A percentile compares a stretch with the other conserved stretches of the same genome.
Conservation (phyloP, 2,797 vertebrate genomes). For the Pagetopsis macropterus region DNA sequence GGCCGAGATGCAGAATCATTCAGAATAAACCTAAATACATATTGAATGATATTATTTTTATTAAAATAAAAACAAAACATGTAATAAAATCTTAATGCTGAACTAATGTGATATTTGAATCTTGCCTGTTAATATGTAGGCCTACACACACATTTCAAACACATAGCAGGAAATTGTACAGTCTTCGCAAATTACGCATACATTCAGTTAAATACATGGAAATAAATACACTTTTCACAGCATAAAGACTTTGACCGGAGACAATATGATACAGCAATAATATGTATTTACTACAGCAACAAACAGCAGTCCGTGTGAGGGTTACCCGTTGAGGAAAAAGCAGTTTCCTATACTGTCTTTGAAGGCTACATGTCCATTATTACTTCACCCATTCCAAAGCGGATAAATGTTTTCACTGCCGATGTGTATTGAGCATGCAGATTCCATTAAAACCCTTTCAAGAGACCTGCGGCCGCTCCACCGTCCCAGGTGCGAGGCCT, state of each 20-base stretch:
- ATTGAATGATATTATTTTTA: background rate
- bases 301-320: background rate
- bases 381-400: slow-evolving; percentile 71
- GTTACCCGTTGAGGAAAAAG: slow-evolving; percentile 47
- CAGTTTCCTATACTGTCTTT: slow-evolving; percentile 65
- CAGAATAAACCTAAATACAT: background rate
- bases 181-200: background rate
- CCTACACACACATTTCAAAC: no score
- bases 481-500: slow-evolving; percentile 66
- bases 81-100: background rate
- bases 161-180: background rate
- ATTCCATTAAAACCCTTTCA: slow-evolving; percentile 80
- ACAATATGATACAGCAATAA: background rate
- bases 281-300: fast-evolving
- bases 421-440: slow-evolving; percentile 84
- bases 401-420: slow-evolving; percentile 80
- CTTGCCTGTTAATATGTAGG: background rate
- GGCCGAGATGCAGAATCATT: background rate
- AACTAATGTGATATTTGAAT: background rate
- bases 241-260: background rate
- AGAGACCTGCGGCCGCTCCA: slow-evolving; percentile 62
- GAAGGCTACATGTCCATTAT: slow-evolving; percentile 67
- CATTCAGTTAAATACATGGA: background rate
- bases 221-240: background rate
- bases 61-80: no score